Percentiles rank a stretch among this genome's conserved stretches.
These are phyloP conservation scores for Sylvicola fuscatus DNA, from an alignment of 2,888 invertebrate species.

Conservation along the genomic window DNA sequence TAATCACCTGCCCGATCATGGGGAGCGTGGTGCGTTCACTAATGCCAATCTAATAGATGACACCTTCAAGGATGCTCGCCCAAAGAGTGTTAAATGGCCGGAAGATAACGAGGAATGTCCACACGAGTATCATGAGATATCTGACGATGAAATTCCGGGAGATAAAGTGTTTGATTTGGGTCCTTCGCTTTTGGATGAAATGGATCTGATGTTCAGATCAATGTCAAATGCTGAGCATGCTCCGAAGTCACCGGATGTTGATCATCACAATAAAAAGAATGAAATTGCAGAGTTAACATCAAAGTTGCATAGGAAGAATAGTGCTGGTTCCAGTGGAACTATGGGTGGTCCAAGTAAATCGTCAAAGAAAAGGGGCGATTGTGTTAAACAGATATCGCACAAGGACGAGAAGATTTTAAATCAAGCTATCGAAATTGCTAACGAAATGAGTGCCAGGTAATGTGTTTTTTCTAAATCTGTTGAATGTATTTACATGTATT, in stretches of 20 bases:
- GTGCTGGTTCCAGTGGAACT: slow-evolving; percentile 16
- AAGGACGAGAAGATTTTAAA: slow-evolving; percentile 82
- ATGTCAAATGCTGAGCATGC: slow-evolving; percentile 16
- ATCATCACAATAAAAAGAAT: slow-evolving; percentile 44
- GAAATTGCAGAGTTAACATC: slow-evolving; percentile 44
- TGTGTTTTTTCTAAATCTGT: neutral
- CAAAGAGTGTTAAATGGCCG: slow-evolving; percentile 7
- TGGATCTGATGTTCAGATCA: slow-evolving; percentile 68
- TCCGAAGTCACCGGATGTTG: slow-evolving; percentile 23
- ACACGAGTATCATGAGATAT: slow-evolving; percentile 69
- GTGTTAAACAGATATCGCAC: slow-evolving; percentile 82
- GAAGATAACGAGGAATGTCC: slow-evolving; percentile 20
- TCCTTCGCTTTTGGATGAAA: slow-evolving; percentile 75
- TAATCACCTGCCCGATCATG: slow-evolving; percentile 1
- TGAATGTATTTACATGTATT: slow-evolving; percentile 6
- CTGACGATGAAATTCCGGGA: slow-evolving; percentile 44
- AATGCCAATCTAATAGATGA: slow-evolving; percentile 13
- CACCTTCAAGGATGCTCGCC: slow-evolving; percentile 4
- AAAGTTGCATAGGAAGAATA: slow-evolving; percentile 17
- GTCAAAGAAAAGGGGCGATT: slow-evolving; percentile 19
- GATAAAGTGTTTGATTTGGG: slow-evolving; percentile 48
- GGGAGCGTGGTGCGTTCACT: slow-evolving; percentile 10
- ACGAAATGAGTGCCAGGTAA: slow-evolving; percentile 63
- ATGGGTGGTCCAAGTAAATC: slow-evolving; percentile 9
- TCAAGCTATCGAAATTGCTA: slow-evolving; percentile 81